These are phyloP conservation scores for Tenthredo scrophulariae DNA, from an alignment of 2,888 invertebrate species.

Conservation along the genomic window DNA sequence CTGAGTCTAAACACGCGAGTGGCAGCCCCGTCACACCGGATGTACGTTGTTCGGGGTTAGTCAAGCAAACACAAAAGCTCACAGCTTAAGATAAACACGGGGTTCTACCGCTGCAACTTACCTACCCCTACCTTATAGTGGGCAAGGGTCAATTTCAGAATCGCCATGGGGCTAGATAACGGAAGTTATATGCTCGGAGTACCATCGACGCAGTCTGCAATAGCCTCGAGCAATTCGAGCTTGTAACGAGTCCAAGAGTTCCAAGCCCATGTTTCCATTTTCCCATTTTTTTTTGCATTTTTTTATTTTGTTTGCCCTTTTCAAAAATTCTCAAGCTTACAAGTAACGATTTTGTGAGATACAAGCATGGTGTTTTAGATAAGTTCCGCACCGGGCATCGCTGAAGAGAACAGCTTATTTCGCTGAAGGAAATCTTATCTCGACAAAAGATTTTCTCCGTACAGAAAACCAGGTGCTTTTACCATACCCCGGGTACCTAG, in stretches of 20 bases:
- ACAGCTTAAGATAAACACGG: constrained; percentile 70
- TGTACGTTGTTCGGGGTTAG: constrained; percentile 23
- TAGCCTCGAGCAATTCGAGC: constrained; percentile 9
- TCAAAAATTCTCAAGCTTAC: neutral
- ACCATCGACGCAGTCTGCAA: constrained; percentile 11
- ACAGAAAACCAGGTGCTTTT: constrained; percentile 13
- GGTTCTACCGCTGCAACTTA: constrained; percentile 66
- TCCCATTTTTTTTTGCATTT: neutral
- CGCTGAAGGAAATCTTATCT: neutral
- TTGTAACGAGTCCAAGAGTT: neutral
- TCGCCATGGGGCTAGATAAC: neutral
- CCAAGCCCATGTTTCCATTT: neutral
- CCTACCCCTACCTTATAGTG: constrained; percentile 54
- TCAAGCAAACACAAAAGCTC: constrained; percentile 71
- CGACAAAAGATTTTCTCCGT: neutral
- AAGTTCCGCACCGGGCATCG: neutral
- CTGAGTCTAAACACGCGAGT: constrained; percentile 45
- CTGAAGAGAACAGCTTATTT: neutral
- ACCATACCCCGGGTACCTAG: neutral
- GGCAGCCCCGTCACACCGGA: constrained; percentile 14
- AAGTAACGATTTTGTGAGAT: neutral
- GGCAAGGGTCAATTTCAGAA: constrained; percentile 27
- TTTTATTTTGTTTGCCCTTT: neutral
- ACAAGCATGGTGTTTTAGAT: neutral
- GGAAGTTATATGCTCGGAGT: neutral